Evolutionary conservation across 2,113 vertebrate species (phyloP).

Genomic region (Syrmaticus mikado): DNA sequence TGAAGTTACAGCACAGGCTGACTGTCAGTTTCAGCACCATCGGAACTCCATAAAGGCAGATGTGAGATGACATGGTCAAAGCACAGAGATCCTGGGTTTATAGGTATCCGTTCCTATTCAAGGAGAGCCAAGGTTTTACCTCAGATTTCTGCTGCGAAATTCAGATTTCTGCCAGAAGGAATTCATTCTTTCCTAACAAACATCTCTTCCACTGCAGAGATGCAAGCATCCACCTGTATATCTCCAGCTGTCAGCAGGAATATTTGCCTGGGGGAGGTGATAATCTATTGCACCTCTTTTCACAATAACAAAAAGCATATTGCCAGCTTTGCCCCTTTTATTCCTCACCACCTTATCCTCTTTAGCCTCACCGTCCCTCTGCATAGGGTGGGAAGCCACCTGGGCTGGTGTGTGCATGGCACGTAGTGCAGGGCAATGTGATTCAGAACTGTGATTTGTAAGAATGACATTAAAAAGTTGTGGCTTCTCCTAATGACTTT

Average conservation of each 20-base stretch:
- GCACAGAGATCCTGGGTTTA: fast-evolving
- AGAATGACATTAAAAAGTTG: neutral
- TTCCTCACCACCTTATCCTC: neutral
- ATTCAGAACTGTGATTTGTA: neutral
- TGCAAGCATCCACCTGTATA: neutral
- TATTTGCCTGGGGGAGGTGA: neutral
- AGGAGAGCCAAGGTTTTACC: neutral
- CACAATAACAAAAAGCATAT: neutral
- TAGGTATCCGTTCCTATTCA: neutral
- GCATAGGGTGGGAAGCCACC: fast-evolving
- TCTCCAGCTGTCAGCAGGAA: neutral
- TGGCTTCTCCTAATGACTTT: neutral
- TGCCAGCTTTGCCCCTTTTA: neutral
- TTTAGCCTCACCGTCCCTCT: neutral
- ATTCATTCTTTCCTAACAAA: neutral
- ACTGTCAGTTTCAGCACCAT: neutral
- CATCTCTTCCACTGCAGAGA: neutral
- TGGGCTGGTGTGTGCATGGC: neutral
- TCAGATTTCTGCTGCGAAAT: neutral
- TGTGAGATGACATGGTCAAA: neutral
- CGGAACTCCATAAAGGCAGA: neutral
- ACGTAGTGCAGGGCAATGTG: neutral
- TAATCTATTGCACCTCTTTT: neutral
- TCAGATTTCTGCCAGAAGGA: neutral
- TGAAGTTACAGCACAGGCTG: neutral